Conservation (phyloP, 2,113 vertebrate genomes). For the Crotalus horridus region DNA sequence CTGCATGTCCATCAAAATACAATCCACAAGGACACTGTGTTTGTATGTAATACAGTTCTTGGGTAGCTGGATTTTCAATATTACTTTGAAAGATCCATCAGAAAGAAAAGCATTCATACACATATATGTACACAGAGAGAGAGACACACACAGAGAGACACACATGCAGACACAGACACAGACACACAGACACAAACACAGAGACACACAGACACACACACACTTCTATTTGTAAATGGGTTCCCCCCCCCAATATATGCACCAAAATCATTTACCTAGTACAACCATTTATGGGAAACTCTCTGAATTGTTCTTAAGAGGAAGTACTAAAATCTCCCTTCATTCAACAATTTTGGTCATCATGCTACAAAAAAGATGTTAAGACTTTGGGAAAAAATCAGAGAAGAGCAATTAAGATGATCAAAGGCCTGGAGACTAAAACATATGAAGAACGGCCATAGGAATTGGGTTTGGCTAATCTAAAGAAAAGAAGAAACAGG, state of each 20-base stretch:
- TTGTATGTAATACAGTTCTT: background rate
- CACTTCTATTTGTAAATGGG: background rate
- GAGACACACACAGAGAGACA: no score
- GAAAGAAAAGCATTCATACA: background rate
- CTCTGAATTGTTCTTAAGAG: constrained; percentile 10
- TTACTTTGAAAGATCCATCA: constrained; percentile 5
- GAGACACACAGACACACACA: background rate
- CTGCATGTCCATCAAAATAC: constrained; percentile 1
- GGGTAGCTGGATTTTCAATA: background rate
- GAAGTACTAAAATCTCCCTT: constrained; percentile 1
- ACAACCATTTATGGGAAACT: background rate
- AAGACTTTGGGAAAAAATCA: no score
- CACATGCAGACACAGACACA: no score
- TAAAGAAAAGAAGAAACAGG: no score
- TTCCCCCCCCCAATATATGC: background rate
- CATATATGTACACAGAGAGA: no score
- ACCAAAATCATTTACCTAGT: constrained; percentile 10
- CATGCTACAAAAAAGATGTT: no score
- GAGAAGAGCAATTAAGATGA: no score
- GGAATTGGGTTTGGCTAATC: no score
- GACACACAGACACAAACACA: background rate
- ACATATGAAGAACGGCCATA: no score
- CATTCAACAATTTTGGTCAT: background rate
- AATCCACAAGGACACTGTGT: background rate
- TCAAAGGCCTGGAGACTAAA: no score